Evolutionary conservation across 2,888 invertebrate species (phyloP).

Genomic region (Cephonodes hylas): DNA sequence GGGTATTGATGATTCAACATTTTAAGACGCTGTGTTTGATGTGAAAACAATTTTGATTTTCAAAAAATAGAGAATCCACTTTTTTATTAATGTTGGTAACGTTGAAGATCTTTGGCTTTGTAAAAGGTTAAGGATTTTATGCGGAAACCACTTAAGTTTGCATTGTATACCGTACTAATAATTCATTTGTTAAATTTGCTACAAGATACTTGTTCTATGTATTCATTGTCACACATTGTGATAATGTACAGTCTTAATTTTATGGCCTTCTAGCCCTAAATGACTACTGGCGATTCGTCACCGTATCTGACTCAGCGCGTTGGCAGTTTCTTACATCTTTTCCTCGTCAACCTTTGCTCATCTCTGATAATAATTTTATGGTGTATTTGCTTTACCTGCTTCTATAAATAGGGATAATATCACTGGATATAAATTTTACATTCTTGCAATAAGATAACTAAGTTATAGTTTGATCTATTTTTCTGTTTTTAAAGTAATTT

Average conservation of each 20-base stretch:
- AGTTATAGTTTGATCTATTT: neutral
- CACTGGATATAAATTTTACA: neutral
- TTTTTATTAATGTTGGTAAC: neutral
- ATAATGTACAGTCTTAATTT: neutral
- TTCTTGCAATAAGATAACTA: neutral
- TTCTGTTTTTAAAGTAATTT: too few relatives aligned
- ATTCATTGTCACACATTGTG: neutral
- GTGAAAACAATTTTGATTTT: neutral
- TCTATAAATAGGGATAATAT: neutral
- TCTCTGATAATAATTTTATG: neutral
- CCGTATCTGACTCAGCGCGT: neutral
- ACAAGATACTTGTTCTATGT: neutral
- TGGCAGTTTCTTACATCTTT: neutral
- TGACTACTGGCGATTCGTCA: neutral
- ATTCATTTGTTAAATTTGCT: too few relatives aligned
- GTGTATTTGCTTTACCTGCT: neutral
- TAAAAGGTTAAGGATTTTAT: too few relatives aligned
- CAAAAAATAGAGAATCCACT: neutral
- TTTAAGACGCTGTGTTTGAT: neutral
- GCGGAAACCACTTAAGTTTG: too few relatives aligned
- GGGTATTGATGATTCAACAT: neutral
- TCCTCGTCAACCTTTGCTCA: constrained; percentile 1
- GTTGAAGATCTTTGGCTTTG: too few relatives aligned
- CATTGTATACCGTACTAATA: too few relatives aligned
- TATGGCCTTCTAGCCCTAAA: neutral